Evolutionary conservation across 2,888 invertebrate species (phyloP), one percentile per base, ranked within the genome.

Genomic region (Empis stercorea): DNA sequence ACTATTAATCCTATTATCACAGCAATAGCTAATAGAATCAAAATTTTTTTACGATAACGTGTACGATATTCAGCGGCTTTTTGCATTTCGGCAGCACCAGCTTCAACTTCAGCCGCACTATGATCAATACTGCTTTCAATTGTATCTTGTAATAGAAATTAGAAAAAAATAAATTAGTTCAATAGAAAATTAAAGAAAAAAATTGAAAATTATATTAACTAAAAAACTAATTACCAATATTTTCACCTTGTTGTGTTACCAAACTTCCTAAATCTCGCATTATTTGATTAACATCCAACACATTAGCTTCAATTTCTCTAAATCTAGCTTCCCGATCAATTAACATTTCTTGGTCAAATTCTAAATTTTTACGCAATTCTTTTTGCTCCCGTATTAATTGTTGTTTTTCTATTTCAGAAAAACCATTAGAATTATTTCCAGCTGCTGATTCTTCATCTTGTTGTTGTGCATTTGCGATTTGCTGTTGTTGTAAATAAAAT

Each of bases 121-220:
- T 76, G 75, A 59, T 88, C 87, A 59, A 92, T 81, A 68, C 81
- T 81, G 57, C 78, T 81, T 65, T 89, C 89, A 56, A 92, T 87
- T 7, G 83, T 78, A 66, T 87, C 92, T 92, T 69, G 17, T 71
- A 71, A 52, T 34, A 23, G 11, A 44, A 20, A 30, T 30, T 20
- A 36, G 13, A 23, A 36, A 44, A 2, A 43, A 16, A 32, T 27
- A 7, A 27, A 27, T 20, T 27, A 27, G 5, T 27, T 27, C 4
- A 27, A 27, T 27, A n/a, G n/a, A n/a, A n/a, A n/a, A n/a, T n/a
- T n/a, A n/a, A n/a, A n/a, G n/a, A n/a, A n/a, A n/a, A n/a, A n/a
- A 6, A 27, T 27, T 27, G 23, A 7, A 20, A 20, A 7, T 27
- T 39, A 17, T 39, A 4, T 39, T 20, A 40, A 15, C n/a, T 20